Evolutionary conservation across 2,113 vertebrate genomes (phyloP), one percentile per base, ranked within the genome.

Genomic region (Stictonetta naevosa): DNA sequence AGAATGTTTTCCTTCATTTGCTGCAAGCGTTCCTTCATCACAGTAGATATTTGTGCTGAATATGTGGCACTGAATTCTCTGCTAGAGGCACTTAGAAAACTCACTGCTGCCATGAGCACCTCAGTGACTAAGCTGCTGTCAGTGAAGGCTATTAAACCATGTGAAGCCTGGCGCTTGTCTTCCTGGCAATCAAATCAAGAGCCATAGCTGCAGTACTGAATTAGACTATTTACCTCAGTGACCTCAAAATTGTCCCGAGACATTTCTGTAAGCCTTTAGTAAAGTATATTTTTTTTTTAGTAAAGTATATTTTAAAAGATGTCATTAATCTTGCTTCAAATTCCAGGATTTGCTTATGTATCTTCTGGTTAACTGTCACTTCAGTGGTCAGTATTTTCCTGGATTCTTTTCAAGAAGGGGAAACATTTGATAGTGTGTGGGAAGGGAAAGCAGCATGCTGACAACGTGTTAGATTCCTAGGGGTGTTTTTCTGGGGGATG

Each of bases 141-240:
- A 92, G 46, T 26, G 79, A 74, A 80, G 64, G n/a, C 56, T 55
- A 34, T 92, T 93, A 85, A 92, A 74, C 50, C 22, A 13, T 48
- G 80, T 21, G 87, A 90, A 88, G 72, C 40, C 77, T 74, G 52
- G 42, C n/a, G 76, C 53, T 87, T 60, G 83, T 23, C 33, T 90
- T 90, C 56, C 72, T 78, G 42, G 34, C 68, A 94, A 94, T 94
- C 10, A 40, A 88, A 96, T 96, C 55, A 92, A 40, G 42, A 93
- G 52, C 63, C 31, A 3, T 80, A 63, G 66, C 50, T 76, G 55
- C 36, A 58, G 53, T 0, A 6, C n/a, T 83, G 56, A 92, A 89
- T 91, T 59, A 55, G 28, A 38, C 34, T 44, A 64, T 92, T 96
- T 93, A 77, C 91, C 68, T 90, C 2, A 1, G 46, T 92, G 83